phyloP scores from a whole-genome alignment of 2,888 invertebrate species.

The Noctua janthina region DNA sequence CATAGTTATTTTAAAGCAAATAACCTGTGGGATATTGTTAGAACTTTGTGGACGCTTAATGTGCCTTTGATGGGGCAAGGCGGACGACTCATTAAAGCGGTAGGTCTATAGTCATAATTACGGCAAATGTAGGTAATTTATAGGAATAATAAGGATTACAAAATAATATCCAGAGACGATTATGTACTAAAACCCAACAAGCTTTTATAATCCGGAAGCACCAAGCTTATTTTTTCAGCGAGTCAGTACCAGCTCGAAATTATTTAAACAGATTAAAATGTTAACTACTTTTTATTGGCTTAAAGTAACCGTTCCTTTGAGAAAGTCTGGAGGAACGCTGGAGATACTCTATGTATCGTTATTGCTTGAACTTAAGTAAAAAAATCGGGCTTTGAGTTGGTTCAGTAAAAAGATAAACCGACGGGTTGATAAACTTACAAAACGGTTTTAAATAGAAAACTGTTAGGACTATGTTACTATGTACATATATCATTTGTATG shows the following conservation, averaged over 20 bases:
- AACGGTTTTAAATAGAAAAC: neutral
- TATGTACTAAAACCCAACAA: neutral
- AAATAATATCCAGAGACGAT: neutral
- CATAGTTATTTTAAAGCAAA: no score
- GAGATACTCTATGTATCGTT: slow-evolving; percentile 26
- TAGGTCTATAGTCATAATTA: neutral
- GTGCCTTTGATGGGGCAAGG: no score
- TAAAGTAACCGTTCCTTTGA: slow-evolving; percentile 49
- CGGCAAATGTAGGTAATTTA: neutral
- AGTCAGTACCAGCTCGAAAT: slow-evolving; percentile 19
- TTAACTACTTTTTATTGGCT: slow-evolving; percentile 48
- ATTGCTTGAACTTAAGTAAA: slow-evolving; percentile 25
- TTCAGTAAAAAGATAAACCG: slow-evolving; percentile 11
- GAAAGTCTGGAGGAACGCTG: slow-evolving; percentile 14
- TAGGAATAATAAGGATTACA: neutral
- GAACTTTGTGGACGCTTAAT: no score
- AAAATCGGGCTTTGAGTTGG: slow-evolving; percentile 17
- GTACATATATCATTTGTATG: neutral
- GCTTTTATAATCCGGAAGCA: slow-evolving; percentile 14
- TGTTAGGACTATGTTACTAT: neutral
- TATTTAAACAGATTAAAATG: slow-evolving; percentile 54
- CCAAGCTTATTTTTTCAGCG: slow-evolving; percentile 15
- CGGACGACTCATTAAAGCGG: no score
- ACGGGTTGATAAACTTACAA: slow-evolving; percentile 14
- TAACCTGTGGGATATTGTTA: no score